Percentiles rank a stretch among this genome's conserved stretches.
Evolutionary conservation across 2,888 invertebrate genomes (phyloP).

Genomic region (Cataglyphis altisquamis): DNA sequence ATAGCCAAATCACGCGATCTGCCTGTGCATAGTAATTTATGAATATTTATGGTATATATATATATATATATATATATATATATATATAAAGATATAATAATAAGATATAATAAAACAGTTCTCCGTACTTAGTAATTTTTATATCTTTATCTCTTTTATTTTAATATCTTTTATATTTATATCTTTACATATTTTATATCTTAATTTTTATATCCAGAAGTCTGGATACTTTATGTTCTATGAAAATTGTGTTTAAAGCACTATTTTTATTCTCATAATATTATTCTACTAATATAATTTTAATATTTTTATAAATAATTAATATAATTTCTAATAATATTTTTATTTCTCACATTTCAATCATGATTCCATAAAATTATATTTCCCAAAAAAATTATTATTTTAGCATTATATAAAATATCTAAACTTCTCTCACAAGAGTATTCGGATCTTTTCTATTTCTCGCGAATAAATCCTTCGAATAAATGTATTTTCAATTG

Average conservation of each 20-base stretch:
- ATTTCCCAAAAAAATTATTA: background rate
- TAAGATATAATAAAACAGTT: too few species aligned
- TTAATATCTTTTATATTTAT: too few species aligned
- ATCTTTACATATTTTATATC: background rate
- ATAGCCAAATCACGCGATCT: slow-evolving; percentile 25
- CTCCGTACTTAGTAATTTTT: background rate
- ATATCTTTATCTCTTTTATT: background rate
- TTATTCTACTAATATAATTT: too few species aligned
- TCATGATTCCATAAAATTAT: background rate
- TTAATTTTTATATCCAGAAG: background rate
- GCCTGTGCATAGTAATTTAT: background rate
- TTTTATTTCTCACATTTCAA: too few species aligned
- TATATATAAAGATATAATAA: too few species aligned
- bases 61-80: too few species aligned
- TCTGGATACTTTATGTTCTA: background rate
- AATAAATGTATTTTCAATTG: background rate
- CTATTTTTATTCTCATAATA: background rate
- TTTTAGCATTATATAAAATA: background rate
- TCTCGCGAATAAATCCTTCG: background rate
- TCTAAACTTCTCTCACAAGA: background rate
- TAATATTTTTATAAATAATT: too few species aligned
- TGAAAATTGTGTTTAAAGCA: background rate
- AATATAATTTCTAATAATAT: too few species aligned
- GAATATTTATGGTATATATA: background rate
- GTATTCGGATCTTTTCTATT: background rate